Base-by-base conservation (phyloP, 2,113 vertebrate genomes). In the Pseudorasbora parva region DNA sequence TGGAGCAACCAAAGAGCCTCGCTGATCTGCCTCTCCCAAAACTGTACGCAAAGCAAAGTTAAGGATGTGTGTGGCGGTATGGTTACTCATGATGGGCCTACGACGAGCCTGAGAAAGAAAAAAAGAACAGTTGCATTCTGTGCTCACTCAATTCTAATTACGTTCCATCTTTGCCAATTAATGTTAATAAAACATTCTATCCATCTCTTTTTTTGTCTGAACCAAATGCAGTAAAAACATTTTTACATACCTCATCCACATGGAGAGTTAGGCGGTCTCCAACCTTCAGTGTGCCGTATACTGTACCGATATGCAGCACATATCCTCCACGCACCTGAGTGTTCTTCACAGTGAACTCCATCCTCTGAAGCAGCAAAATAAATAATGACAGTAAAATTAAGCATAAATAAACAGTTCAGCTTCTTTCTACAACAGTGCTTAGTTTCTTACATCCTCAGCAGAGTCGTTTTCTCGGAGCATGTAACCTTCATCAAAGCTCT, bases 271-370 rank as follows among this genome's bases (percentile, higher is more conserved):
- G 95, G 0, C 88, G 89, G 78, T 99, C 97, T 66, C 97, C 98
- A 0, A 99, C 96, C 90, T 92, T 96, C 90, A 99, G 90, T 19
- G 43, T 93, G 25, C 98, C 98, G 0, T 99, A 99, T 1, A 99
- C 90, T 0, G 95, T 98, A 27, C 98, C 98, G 8, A 97, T 87
- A 8, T 99, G 98, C 2, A 99, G 95, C 68, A 99, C 95, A 0
- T 96, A 99, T 4, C 98, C 98, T 14, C 98, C 98, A 27, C 97
- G 94, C 43, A 99, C 96, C 90, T 99, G 98, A 0, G 96, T 95
- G 0, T 98, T 99, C 94, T 98, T 98, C 89, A 99, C 98, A 0
- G 97, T 96, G 90, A 99, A 98, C 91, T 99, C 98, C 41, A 95
- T 97, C 92, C 94, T 95, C 98, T 99, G 49, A 57, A 14, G 75